phyloP scores from a whole-genome alignment of 2,797 vertebrate genomes.

The Hemitrygon akajei region DNA sequence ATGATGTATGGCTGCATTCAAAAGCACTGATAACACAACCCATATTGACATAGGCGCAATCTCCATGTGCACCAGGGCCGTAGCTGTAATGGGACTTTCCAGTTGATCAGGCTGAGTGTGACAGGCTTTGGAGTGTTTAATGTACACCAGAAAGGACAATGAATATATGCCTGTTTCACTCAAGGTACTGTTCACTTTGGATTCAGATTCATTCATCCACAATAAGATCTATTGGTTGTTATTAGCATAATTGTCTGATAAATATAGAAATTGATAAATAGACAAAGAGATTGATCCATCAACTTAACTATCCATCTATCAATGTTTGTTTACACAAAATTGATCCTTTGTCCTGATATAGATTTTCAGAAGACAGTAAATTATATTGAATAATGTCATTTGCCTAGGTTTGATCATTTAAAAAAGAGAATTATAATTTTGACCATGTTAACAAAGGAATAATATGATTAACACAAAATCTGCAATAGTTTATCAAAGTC shows the following conservation, averaged over 20 bases:
- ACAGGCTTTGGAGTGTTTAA: not conserved
- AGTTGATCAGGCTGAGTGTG: not conserved
- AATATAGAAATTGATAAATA: not conserved
- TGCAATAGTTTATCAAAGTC: not conserved
- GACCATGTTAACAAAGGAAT: slow-evolving; percentile 4
- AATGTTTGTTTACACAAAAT: not conserved
- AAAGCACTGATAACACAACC: not conserved
- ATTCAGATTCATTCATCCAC: not conserved
- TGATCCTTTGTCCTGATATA: not conserved
- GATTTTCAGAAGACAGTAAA: not conserved
- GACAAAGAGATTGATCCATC: not conserved
- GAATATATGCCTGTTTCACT: not conserved
- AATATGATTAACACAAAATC: not conserved
- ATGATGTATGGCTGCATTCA: not conserved
- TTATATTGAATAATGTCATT: not conserved
- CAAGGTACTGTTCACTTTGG: not conserved
- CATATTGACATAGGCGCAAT: not conserved
- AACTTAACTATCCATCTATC: not conserved
- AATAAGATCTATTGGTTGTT: not conserved
- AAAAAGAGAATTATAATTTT: not conserved
- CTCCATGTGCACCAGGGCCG: not conserved
- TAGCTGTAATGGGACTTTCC: not conserved
- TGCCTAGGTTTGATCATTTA: not conserved
- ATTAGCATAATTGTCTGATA: slow-evolving; percentile 13
- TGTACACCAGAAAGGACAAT: not conserved